These are phyloP conservation scores for Ammodramus savannarum DNA, from an alignment of 2,113 vertebrate genomes.

Conservation along the genomic window DNA sequence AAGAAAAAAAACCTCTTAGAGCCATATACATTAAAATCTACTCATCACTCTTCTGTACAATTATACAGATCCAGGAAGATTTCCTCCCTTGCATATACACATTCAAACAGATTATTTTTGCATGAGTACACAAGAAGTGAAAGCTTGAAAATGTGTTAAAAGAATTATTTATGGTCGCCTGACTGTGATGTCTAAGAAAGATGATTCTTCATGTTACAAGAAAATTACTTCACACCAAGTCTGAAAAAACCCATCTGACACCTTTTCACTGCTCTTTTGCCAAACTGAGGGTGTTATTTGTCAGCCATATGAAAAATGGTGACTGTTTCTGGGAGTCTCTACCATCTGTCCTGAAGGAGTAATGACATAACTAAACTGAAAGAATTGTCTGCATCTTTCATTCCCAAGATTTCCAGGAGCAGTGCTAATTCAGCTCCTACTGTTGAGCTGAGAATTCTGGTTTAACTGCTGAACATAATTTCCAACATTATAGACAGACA, in stretches of 20 bases:
- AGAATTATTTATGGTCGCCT: neutral
- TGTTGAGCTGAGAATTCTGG: neutral
- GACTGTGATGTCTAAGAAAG: neutral
- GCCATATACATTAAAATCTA: neutral
- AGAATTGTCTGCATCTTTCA: neutral
- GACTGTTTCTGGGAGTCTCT: neutral
- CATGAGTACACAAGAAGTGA: neutral
- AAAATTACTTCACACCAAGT: slow-evolving; percentile 25
- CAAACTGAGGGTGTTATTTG: neutral
- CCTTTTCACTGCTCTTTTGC: neutral
- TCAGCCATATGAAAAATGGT: neutral
- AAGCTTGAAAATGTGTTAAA: neutral
- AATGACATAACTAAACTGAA: neutral
- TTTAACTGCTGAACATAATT: neutral
- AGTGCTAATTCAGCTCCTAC: neutral
- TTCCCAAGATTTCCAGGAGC: neutral
- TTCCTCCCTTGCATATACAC: neutral
- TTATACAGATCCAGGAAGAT: neutral
- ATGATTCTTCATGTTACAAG: neutral
- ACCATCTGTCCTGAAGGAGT: neutral
- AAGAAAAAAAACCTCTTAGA: neutral
- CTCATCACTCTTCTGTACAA: neutral
- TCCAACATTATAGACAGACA: neutral
- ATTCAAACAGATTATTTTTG: neutral
- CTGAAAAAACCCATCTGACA: neutral